Evolutionary conservation across 2,113 vertebrate genomes (phyloP).

Genomic region (Potamarius usumacintae): DNA sequence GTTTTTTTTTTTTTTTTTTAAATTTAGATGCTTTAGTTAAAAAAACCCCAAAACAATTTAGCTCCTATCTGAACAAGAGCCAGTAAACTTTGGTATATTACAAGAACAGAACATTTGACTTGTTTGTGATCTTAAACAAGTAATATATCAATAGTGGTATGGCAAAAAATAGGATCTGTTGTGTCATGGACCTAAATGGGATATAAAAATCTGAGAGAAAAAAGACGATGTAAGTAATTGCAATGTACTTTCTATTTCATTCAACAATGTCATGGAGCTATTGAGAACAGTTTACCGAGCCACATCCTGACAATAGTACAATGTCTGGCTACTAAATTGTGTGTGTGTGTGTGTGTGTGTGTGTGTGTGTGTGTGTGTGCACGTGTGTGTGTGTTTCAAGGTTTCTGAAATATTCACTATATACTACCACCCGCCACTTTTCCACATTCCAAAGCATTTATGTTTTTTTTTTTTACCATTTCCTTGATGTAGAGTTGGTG

Average conservation of each 20-base stretch:
- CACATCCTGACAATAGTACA: conserved; percentile 1
- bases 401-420: not conserved
- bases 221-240: not conserved
- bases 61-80: not conserved
- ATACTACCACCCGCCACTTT: not conserved
- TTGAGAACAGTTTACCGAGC: not conserved
- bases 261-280: not conserved
- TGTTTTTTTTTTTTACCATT: not conserved
- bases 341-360: not conserved
- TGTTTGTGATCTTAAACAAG: not conserved
- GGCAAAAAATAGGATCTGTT: not conserved
- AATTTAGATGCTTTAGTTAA: not conserved
- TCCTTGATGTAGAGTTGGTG: not conserved
- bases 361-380: not conserved
- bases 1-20: not conserved
- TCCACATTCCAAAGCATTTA: conserved; percentile 1
- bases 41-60: not conserved
- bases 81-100: not conserved
- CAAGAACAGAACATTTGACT: not conserved
- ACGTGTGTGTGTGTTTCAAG: not conserved
- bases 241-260: not conserved
- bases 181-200: not conserved
- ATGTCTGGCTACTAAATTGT: not conserved
- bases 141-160: not conserved
- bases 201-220: not conserved